These are phyloP conservation scores for Morbakka virulenta DNA, from an alignment of 30 jellyfish, hydroid and myxozoan species.

Conservation along the genomic window DNA sequence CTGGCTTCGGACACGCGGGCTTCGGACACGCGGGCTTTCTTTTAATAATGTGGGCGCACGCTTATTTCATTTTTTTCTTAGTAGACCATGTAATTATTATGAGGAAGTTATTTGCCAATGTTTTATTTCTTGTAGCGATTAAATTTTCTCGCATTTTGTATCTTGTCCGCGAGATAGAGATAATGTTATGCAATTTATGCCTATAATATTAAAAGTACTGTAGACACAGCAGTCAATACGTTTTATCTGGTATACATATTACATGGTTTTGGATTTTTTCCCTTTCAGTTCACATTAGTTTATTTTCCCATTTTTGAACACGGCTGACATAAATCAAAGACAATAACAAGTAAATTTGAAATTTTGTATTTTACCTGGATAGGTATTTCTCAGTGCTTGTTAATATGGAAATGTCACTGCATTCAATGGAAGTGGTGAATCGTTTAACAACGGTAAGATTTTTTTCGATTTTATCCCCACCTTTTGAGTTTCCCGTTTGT, in stretches of 20 bases:
- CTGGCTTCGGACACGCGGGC: too few species aligned
- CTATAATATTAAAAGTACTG: too few species aligned
- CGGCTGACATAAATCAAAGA: neutral
- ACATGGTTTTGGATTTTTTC: neutral
- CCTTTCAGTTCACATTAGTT: neutral
- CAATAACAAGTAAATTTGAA: neutral
- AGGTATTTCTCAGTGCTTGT: slow-evolving; percentile 96
- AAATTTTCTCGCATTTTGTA: too few species aligned
- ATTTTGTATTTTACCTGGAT: neutral
- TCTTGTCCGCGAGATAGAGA: too few species aligned
- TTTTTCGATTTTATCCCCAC: neutral
- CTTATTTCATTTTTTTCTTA: too few species aligned
- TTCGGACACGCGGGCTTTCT: too few species aligned
- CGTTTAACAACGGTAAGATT: slow-evolving; percentile 77
- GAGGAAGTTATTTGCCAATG: too few species aligned
- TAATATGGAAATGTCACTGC: slow-evolving; percentile 97
- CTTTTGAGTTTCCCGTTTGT: neutral
- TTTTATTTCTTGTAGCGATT: too few species aligned
- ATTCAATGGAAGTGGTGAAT: slow-evolving; percentile 99
- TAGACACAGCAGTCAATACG: too few species aligned
- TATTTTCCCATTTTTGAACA: neutral
- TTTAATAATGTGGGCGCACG: too few species aligned
- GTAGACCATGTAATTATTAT: too few species aligned
- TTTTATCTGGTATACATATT: neutral
- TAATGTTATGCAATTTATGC: too few species aligned